Evolutionary conservation across 2,888 invertebrate species (phyloP).

Genomic region (Cryptops parisi): DNA sequence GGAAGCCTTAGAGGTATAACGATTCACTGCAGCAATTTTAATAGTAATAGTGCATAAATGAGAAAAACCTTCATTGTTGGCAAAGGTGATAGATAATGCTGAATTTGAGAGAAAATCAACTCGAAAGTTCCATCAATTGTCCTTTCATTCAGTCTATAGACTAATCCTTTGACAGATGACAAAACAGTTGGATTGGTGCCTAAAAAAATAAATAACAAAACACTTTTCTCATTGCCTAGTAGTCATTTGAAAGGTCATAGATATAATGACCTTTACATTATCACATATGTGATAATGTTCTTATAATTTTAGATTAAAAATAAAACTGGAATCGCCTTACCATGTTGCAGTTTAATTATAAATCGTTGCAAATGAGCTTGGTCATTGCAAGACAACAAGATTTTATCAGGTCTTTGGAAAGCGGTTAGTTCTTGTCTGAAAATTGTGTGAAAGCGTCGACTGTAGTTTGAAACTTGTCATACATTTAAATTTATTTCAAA

Average conservation of each 20-base stretch:
- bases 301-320: too few relatives aligned
- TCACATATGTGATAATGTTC: too few relatives aligned
- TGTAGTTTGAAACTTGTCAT: too few relatives aligned
- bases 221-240: neutral
- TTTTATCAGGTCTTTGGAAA: conserved; percentile 4
- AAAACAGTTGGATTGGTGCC: conserved; percentile 28
- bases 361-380: conserved; percentile 40
- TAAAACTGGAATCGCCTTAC: too few relatives aligned
- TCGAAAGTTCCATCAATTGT: conserved; percentile 57
- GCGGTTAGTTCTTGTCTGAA: neutral
- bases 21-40: too few relatives aligned
- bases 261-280: too few relatives aligned
- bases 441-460: too few relatives aligned
- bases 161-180: conserved; percentile 33
- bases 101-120: conserved; percentile 63
- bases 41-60: too few relatives aligned
- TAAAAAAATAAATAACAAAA: neutral
- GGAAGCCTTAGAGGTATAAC: too few relatives aligned
- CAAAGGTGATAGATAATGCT: conserved; percentile 32
- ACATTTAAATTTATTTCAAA: too few relatives aligned
- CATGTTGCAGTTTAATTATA: conserved; percentile 38
- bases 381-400: conserved; percentile 32
- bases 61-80: conserved; percentile 32
- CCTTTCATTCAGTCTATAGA: conserved; percentile 49
- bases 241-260: neutral